phyloP scores from a whole-genome alignment of 30 jellyfish, hydroid and myxozoan genomes.

The Hydractinia echinata region DNA sequence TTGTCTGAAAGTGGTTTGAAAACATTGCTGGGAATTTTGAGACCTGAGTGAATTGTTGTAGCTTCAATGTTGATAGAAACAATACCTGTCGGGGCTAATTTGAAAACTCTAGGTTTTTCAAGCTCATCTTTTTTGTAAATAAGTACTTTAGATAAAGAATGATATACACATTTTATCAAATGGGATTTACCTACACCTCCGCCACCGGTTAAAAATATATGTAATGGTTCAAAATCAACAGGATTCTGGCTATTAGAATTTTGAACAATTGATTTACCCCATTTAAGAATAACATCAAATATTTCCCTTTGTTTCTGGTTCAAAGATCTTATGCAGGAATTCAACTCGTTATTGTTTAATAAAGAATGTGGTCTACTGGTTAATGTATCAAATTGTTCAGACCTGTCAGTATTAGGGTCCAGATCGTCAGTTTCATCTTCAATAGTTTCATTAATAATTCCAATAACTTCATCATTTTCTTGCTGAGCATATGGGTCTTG shows the following conservation, averaged over 20 bases:
- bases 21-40: slow-evolving; percentile 1
- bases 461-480: slow-evolving; percentile 21
- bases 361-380: no score
- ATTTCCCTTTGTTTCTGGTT: slow-evolving; percentile 1
- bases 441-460: background rate
- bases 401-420: background rate
- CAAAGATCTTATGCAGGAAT: background rate
- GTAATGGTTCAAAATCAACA: slow-evolving; percentile 22
- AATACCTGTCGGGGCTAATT: slow-evolving; percentile 36
- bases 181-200: slow-evolving; percentile 35
- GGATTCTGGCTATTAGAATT: background rate
- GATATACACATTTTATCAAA: slow-evolving; percentile 14
- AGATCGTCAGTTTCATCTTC: background rate
- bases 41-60: slow-evolving; percentile 31
- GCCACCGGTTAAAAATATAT: slow-evolving; percentile 18
- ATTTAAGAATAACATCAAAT: no score
- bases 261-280: slow-evolving; percentile 1
- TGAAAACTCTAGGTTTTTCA: slow-evolving; percentile 10
- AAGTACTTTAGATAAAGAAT: slow-evolving; percentile 11
- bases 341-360: no score
- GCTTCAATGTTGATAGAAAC: slow-evolving; percentile 33
- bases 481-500: slow-evolving; percentile 17
- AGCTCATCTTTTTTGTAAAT: background rate
- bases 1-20: slow-evolving; percentile 13
- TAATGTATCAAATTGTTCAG: background rate